These are phyloP conservation scores for Tanytarsus gracilentus DNA, from an alignment of 2,888 invertebrate species.

Conservation along the genomic window DNA sequence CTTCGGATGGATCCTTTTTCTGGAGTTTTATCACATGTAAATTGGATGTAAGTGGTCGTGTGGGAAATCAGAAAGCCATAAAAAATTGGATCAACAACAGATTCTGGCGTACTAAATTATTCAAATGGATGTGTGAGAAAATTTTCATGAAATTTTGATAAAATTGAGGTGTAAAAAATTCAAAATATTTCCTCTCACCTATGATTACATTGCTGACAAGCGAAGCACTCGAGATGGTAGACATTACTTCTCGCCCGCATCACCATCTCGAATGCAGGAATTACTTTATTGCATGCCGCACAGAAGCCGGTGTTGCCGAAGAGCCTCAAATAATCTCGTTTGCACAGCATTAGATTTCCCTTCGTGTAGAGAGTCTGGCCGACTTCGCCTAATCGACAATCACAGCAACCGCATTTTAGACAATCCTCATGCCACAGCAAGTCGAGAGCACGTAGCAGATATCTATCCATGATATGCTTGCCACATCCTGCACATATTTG, in stretches of 20 bases:
- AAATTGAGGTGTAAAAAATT: too few species aligned
- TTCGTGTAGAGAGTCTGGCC: slow-evolving; percentile 92
- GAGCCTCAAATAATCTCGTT: slow-evolving; percentile 88
- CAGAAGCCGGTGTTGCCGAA: slow-evolving; percentile 95
- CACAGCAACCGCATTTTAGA: slow-evolving; percentile 93
- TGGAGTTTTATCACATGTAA: not conserved
- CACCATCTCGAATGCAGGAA: slow-evolving; percentile 98
- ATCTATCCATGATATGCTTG: slow-evolving; percentile 87
- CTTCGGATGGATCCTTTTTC: not conserved
- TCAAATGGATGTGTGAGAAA: too few species aligned
- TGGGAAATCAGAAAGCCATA: slow-evolving; percentile 26
- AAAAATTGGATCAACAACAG: slow-evolving; percentile 5
- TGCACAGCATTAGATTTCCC: slow-evolving; percentile 90
- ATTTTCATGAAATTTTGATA: too few species aligned
- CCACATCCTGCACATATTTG: slow-evolving; percentile 90
- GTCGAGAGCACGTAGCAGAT: slow-evolving; percentile 83
- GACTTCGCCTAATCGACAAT: slow-evolving; percentile 92
- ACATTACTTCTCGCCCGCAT: slow-evolving; percentile 96
- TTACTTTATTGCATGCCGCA: slow-evolving; percentile 94
- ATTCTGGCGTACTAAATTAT: too few species aligned
- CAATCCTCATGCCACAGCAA: slow-evolving; percentile 98
- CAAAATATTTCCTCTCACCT: slow-evolving; percentile 54
- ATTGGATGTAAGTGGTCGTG: slow-evolving; percentile 20
- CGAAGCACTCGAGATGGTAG: slow-evolving; percentile 96
- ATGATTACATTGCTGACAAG: slow-evolving; percentile 97